phyloP scores from a whole-genome alignment of 2,113 vertebrate species.

The Trematomus loennbergii region DNA sequence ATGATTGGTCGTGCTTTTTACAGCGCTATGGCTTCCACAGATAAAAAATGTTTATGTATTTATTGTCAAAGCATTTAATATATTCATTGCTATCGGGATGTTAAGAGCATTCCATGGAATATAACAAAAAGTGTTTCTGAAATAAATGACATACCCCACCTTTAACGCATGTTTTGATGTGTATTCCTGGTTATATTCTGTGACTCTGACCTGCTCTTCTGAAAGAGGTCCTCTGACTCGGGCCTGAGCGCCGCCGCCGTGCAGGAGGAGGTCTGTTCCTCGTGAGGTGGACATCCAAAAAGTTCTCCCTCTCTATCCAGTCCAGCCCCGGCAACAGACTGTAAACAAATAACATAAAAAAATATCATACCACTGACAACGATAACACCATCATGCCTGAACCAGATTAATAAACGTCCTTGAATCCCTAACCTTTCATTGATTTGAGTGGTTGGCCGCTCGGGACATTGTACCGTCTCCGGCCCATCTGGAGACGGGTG shows the following conservation, averaged over 20 bases:
- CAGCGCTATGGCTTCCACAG: too few relatives aligned
- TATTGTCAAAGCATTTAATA: too few relatives aligned
- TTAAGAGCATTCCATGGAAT: too few relatives aligned
- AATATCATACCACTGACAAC: not conserved
- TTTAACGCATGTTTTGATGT: not conserved
- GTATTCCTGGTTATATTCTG: not conserved
- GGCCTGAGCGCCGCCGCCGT: slow-evolving; percentile 81
- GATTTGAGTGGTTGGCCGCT: slow-evolving; percentile 77
- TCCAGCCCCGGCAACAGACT: slow-evolving; percentile 85
- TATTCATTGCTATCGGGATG: too few relatives aligned
- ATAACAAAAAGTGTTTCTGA: too few relatives aligned
- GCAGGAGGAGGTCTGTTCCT: slow-evolving; percentile 87
- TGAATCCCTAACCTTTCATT: slow-evolving; percentile 78
- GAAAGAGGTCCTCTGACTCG: slow-evolving; percentile 83
- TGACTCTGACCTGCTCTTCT: slow-evolving; percentile 80
- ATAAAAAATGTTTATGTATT: too few relatives aligned
- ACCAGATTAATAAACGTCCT: not conserved
- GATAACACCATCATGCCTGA: not conserved
- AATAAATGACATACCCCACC: too few relatives aligned
- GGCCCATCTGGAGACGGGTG: slow-evolving; percentile 84
- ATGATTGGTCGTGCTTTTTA: too few relatives aligned
- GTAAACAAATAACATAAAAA: slow-evolving; percentile 11
- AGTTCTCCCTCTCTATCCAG: slow-evolving; percentile 87
- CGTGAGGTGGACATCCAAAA: slow-evolving; percentile 86
- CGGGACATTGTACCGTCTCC: slow-evolving; percentile 84